Conservation (phyloP, 37 sponge, comb jelly and placozoan genomes). For the Bolinopsis microptera region DNA sequence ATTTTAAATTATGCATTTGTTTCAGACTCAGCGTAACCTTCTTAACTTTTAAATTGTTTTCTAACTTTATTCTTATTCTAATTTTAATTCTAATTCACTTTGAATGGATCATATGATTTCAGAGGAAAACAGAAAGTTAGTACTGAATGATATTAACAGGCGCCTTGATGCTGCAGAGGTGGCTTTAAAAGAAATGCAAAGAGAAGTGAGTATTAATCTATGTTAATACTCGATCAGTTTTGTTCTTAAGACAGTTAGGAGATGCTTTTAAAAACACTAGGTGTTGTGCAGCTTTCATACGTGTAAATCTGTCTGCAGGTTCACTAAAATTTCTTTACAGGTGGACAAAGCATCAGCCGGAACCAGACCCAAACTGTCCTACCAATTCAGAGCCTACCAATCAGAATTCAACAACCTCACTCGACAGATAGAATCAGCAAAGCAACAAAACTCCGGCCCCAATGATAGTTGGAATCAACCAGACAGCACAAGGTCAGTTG, state of each 20-base stretch:
- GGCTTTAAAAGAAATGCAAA: slow-evolving; percentile 29
- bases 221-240: not conserved
- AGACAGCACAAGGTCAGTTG: slow-evolving; percentile 40
- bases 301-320: not conserved
- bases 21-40: too few species aligned
- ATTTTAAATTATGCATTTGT: not conserved
- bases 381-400: not conserved
- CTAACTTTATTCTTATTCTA: not conserved
- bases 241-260: not conserved
- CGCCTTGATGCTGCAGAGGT: slow-evolving; percentile 47
- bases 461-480: not conserved
- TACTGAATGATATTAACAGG: slow-evolving; percentile 53
- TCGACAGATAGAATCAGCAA: not conserved
- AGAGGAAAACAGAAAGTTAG: slow-evolving; percentile 44
- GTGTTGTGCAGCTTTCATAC: too few species aligned
- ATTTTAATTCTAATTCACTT: too few species aligned
- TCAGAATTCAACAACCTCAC: not conserved
- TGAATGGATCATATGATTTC: too few species aligned
- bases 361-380: slow-evolving; percentile 22
- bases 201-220: not conserved
- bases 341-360: slow-evolving; percentile 24
- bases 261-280: too few species aligned
- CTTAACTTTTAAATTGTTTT: too few species aligned
- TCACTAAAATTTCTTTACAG: not conserved
- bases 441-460: not conserved